Evolutionary conservation across 2,113 vertebrate species (phyloP).

Genomic region (Xerus inauris): DNA sequence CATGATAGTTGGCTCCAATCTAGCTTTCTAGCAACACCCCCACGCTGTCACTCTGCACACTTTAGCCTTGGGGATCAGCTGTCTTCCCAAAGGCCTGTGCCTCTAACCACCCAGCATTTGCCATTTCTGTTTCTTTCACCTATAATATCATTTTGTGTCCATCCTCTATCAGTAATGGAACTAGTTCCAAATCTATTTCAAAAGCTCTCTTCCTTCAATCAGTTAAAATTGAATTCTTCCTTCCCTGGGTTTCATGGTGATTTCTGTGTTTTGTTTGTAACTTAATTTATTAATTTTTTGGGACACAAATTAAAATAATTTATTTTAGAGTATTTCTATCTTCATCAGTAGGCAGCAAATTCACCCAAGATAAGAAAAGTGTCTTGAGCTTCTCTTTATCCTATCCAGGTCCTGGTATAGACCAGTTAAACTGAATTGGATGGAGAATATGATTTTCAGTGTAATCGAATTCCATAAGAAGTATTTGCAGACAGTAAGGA

Average conservation of each 20-base stretch:
- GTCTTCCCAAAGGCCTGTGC: neutral
- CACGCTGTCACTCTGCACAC: neutral
- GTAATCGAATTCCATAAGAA: neutral
- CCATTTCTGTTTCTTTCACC: neutral
- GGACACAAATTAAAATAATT: neutral
- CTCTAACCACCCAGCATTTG: too few species aligned
- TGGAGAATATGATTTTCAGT: neutral
- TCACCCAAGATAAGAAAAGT: neutral
- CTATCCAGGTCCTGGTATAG: neutral
- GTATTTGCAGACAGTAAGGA: neutral
- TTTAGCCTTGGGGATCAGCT: neutral
- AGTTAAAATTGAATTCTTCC: neutral
- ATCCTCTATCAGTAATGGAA: neutral
- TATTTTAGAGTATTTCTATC: neutral
- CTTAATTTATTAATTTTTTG: conserved; percentile 20
- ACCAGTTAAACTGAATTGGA: neutral
- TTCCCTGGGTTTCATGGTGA: neutral
- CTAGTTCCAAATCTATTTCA: neutral
- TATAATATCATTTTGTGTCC: neutral
- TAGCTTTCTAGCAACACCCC: neutral
- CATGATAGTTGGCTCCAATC: neutral
- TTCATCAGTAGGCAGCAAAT: neutral
- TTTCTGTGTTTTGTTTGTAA: conserved; percentile 30
- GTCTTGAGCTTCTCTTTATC: neutral
- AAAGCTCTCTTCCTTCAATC: neutral